Evolutionary conservation across 2,888 invertebrate genomes (phyloP).

Genomic region (Noctua fimbriata): DNA sequence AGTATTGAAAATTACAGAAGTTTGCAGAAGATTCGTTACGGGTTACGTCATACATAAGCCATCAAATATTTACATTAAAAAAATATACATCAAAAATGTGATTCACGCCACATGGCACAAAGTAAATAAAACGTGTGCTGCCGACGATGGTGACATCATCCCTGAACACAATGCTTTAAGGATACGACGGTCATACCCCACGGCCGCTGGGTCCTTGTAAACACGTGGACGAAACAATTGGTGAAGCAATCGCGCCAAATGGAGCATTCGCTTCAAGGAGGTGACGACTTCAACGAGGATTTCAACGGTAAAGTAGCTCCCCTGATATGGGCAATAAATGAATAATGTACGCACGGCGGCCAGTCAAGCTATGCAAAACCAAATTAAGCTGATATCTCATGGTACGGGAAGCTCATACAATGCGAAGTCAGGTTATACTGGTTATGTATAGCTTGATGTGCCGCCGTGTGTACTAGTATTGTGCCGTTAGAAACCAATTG

Average conservation of each 20-base stretch:
- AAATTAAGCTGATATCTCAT: too few relatives aligned
- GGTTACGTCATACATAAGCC: constrained; percentile 35
- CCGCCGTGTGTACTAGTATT: constrained; percentile 20
- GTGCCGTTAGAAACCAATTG: constrained; percentile 30
- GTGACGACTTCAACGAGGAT: constrained; percentile 28
- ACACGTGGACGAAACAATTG: constrained; percentile 32
- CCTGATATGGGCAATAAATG: constrained; percentile 32
- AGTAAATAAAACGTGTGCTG: constrained; percentile 68
- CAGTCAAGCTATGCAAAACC: too few relatives aligned
- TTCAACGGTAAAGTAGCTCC: constrained; percentile 20
- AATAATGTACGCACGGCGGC: too few relatives aligned
- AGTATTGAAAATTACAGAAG: constrained; percentile 29
- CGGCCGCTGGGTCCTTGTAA: constrained; percentile 42
- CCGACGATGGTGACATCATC: constrained; percentile 71
- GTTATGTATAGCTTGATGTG: too few relatives aligned
- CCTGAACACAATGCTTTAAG: constrained; percentile 65
- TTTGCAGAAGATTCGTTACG: constrained; percentile 21
- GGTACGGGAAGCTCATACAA: too few relatives aligned
- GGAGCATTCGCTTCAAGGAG: constrained; percentile 15
- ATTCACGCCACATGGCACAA: constrained; percentile 68
- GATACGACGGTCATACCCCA: constrained; percentile 71
- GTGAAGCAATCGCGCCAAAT: constrained; percentile 39
- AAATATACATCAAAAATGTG: constrained; percentile 59
- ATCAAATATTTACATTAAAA: constrained; percentile 64
- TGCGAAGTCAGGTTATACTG: too few relatives aligned